Base-by-base conservation (phyloP, 2,888 invertebrate genomes). In the Elmis aenea region DNA sequence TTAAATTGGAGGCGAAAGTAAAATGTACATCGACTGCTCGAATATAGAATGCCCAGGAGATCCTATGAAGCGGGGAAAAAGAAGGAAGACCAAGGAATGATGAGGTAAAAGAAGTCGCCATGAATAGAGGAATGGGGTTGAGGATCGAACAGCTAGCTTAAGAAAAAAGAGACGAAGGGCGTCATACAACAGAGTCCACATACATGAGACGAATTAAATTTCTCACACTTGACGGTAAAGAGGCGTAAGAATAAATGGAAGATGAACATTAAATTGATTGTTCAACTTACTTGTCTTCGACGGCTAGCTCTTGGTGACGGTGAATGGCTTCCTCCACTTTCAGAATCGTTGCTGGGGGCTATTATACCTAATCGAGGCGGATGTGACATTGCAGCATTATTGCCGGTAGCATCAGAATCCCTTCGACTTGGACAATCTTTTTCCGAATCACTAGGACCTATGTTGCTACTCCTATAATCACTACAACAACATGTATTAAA, bases 401-500 rank as follows among this genome's bases (percentile, higher is more conserved):
- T 51, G 21, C 38, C 44, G 8, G 5, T 5, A 8, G 18, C 8
- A 57, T 82, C 82, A 0, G 81, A 82, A 57, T 82, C 81, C 37
- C 82, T 71, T 47, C 83, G 69, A 48, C 83, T 85, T 36, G 85
- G 81, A 66, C 85, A 83, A 68, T 90, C 90, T 62, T 82, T 82
- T 64, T 90, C 91, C 51, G 90, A 91, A 71, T 91, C 91, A 58
- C 89, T 89, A 46, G 89, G 89, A 51, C 85, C 89, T 57, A 91
- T 77, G 65, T 85, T 88, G 71, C 85, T 85, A 77, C 90, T 89
- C 69, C 90, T 85, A 76, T 91, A 88, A 79, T 91, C 91, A 79
- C 91, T 91, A 77, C 68, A 76, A 70, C 15, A 13, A 20, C 61
- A 63, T 29, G 63, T 16, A 34, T 31, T 29, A 36, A 21, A 11